Percentiles rank a stretch among this genome's conserved stretches.
Evolutionary conservation across 2,113 vertebrate species (phyloP).

Genomic region (Aptenodytes forsteri): DNA sequence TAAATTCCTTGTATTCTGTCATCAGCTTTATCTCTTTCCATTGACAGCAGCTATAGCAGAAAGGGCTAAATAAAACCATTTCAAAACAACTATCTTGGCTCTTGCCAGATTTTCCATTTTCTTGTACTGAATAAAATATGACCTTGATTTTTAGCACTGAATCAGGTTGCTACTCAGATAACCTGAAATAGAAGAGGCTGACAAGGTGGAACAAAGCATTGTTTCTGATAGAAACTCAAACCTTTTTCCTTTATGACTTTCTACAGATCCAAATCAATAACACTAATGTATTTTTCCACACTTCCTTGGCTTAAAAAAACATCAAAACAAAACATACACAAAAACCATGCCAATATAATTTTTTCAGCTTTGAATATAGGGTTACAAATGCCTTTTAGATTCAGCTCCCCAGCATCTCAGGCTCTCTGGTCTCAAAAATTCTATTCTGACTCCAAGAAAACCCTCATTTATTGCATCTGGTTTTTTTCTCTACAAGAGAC

Average conservation of each 20-base stretch:
- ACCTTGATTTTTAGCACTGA: constrained; percentile 71
- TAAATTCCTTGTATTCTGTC: constrained; percentile 76
- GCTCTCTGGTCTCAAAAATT: background rate
- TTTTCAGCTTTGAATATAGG: background rate
- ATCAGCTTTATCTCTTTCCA: constrained; percentile 62
- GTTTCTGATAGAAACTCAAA: constrained; percentile 64
- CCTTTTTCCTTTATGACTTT: constrained; percentile 38
- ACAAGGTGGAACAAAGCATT: constrained; percentile 64
- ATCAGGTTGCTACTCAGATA: constrained; percentile 75
- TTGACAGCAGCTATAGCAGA: constrained; percentile 51
- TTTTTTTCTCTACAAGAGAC: background rate
- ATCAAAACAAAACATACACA: background rate
- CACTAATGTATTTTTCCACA: constrained; percentile 44
- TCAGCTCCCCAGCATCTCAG: background rate
- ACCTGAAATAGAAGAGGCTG: constrained; percentile 60
- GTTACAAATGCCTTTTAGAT: background rate
- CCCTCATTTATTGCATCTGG: background rate
- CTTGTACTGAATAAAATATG: constrained; percentile 85
- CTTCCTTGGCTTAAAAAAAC: background rate
- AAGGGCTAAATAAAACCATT: constrained; percentile 65
- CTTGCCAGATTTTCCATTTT: constrained; percentile 82
- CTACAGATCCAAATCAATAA: constrained; percentile 47
- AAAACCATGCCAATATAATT: background rate
- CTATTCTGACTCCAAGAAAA: background rate
- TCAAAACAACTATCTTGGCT: constrained; percentile 61